phyloP scores from a whole-genome alignment of 2,888 invertebrate species.

The Lasioglossum malachurum region DNA sequence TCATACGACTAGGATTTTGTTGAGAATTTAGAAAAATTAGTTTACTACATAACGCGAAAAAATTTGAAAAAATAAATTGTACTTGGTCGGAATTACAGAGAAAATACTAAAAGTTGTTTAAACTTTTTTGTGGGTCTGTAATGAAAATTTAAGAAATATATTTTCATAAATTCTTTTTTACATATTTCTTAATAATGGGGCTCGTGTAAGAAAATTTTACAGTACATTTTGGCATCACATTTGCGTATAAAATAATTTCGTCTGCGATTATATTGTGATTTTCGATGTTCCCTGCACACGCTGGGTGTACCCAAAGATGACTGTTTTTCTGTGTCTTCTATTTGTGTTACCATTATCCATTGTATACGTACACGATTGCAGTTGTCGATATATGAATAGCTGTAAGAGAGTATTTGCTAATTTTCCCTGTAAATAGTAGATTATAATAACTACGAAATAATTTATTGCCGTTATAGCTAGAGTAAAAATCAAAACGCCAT shows the following conservation, averaged over 20 bases:
- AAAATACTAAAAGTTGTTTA: no score
- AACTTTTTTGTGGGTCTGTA: no score
- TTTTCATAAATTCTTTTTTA: neutral
- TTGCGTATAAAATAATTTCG: neutral
- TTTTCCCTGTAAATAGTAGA: neutral
- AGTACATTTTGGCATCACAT: neutral
- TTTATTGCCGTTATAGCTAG: neutral
- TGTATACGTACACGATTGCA: neutral
- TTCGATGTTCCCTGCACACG: neutral
- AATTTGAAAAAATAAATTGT: no score
- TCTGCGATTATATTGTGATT: neutral
- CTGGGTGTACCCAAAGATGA: neutral
- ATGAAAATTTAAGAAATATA: no score
- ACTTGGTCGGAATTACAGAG: no score
- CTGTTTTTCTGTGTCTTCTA: neutral
- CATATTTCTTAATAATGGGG: neutral
- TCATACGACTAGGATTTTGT: no score
- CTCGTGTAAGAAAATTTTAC: neutral
- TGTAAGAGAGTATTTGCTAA: neutral
- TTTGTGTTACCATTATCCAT: neutral
- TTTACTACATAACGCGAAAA: no score
- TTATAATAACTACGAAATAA: neutral
- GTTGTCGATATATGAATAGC: neutral
- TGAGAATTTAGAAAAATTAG: no score
- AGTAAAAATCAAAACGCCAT: constrained; percentile 78